Evolutionary conservation across 37 sponge, comb jelly and placozoan genomes (phyloP), one percentile per base, ranked within the genome.

Genomic region (Tethya wilhelma): DNA sequence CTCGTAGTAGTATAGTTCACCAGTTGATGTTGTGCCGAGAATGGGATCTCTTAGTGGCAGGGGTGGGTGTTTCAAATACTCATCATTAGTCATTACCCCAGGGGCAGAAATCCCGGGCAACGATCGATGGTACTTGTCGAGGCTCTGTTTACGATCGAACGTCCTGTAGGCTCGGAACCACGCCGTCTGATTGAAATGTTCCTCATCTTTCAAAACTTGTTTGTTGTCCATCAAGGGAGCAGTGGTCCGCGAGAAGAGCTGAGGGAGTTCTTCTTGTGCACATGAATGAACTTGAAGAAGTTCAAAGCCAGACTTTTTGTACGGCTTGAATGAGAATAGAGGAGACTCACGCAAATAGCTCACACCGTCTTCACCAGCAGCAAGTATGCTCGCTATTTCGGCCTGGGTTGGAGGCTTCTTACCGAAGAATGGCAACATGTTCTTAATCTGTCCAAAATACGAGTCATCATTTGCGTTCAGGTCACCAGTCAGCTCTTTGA

Each of bases 41-140:
- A 4, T 53, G 25, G 59, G 26, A 29, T 11, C 42, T 2, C 37
- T 5, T 6, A 53, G 4, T 9, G 34, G 4, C 29, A 8, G 9
- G 1, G 41, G 14, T 17, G 55, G 34, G n/a, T 12, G 22, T 14
- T 31, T 64, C 71, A 67, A 9, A 33, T 74, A 91, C 56, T 83
- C 36, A 19, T 71, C 41, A 17, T 45, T 44, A 3, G 84, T 82
- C 39, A 73, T 37, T 2, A 86, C 71, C 2, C 78, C 71, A 62
- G 67, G 55, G 23, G 62, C 73, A 20, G 69, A 56, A 4, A 91
- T 19, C 26, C 92, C 92, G 20, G 92, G 92, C 20, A 91, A 75
- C 0, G 72, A 23, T 20, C 66, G 37, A 8, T 64, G 83, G 62
- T 70, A 90, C 2, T 69, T 43, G 25, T 11, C 34, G 38, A 86